phyloP scores from a whole-genome alignment of 2,113 vertebrate species.

The Gnathonemus echidnorhynchus region DNA sequence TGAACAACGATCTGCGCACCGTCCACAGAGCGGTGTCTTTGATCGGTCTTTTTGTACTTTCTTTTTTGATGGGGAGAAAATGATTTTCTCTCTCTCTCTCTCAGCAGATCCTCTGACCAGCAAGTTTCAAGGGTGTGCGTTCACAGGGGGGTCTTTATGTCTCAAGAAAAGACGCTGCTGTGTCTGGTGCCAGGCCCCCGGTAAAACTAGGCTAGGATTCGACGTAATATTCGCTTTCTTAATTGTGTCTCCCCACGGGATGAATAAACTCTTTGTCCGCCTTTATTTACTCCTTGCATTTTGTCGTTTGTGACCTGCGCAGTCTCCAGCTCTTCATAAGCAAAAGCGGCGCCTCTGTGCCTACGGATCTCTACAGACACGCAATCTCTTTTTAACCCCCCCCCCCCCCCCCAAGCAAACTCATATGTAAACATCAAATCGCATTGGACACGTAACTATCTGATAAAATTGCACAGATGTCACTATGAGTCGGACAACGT shows the following conservation, averaged over 20 bases:
- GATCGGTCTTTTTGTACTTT: conserved; percentile 10
- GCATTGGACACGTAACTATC: neutral
- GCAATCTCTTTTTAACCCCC: neutral
- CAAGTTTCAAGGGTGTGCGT: neutral
- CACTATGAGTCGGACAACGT: neutral
- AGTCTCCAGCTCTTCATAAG: neutral
- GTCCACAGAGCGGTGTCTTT: neutral
- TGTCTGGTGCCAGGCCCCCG: conserved; percentile 21
- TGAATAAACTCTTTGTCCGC: conserved; percentile 24
- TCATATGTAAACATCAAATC: neutral
- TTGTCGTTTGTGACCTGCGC: neutral
- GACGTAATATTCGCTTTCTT: conserved; percentile 15
- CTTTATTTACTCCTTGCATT: neutral
- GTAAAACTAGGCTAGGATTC: conserved; percentile 15
- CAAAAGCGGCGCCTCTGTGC: neutral
- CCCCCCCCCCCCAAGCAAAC: neutral
- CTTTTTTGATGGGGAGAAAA: neutral
- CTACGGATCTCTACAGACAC: neutral
- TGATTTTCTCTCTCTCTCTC: neutral
- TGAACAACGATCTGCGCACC: neutral
- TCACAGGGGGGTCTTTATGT: conserved; percentile 15
- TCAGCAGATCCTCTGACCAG: neutral
- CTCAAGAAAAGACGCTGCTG: conserved; percentile 17
- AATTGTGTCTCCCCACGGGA: neutral
- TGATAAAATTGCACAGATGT: neutral